Percentiles rank a stretch among this genome's conserved stretches.
These are phyloP conservation scores for Stenolophus ochropezus DNA, from an alignment of 2,888 invertebrate species.

Conservation along the genomic window DNA sequence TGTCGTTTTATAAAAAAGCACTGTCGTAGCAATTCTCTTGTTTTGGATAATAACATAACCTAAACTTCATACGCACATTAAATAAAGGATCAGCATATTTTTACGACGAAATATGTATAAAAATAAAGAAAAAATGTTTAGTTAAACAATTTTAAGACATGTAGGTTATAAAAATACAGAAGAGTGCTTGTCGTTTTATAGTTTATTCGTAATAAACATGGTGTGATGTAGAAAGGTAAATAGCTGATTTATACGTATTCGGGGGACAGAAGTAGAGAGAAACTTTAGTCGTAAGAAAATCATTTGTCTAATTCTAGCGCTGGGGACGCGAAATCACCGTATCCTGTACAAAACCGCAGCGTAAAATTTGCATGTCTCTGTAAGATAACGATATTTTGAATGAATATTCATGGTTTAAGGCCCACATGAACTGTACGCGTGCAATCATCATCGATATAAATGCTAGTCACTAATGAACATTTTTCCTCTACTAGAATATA, in stretches of 20 bases:
- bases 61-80: neutral
- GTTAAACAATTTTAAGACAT: neutral
- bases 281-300: constrained; percentile 56
- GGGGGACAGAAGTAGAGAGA: neutral
- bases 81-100: neutral
- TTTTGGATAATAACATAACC: neutral
- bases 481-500: constrained; percentile 15
- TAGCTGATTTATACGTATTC: constrained; percentile 8
- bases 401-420: constrained; percentile 53
- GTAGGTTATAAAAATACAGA: constrained; percentile 4
- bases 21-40: too few relatives aligned
- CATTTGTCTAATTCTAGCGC: constrained; percentile 49
- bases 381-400: constrained; percentile 57
- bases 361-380: constrained; percentile 58
- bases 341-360: constrained; percentile 54
- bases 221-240: neutral
- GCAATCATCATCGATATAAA: constrained; percentile 41
- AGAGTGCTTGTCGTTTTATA: neutral
- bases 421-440: constrained; percentile 49
- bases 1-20: too few relatives aligned
- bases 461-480: constrained; percentile 26
- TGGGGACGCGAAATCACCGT: constrained; percentile 44
- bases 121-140: neutral
- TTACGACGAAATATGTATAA: neutral
- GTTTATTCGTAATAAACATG: neutral